These are phyloP conservation scores for Epistrophella euchroma DNA, from an alignment of 2,888 invertebrate species.

Conservation along the genomic window DNA sequence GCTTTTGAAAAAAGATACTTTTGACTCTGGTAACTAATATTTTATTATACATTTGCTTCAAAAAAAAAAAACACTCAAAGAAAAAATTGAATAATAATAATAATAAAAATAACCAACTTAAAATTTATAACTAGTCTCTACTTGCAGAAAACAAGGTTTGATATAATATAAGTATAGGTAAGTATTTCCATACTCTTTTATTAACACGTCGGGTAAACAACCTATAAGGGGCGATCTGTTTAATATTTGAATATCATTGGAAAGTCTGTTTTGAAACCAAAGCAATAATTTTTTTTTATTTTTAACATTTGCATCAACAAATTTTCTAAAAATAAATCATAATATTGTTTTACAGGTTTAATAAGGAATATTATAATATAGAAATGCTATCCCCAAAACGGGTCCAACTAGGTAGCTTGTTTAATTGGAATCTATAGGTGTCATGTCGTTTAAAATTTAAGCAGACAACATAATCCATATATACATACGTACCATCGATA, in stretches of 20 bases:
- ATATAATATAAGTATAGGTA: too few relatives aligned
- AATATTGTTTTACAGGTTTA: not conserved
- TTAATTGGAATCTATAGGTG: conserved; percentile 14
- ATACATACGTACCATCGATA: not conserved
- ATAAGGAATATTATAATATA: not conserved
- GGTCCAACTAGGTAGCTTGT: conserved; percentile 21
- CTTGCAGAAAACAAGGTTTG: not conserved
- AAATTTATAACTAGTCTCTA: not conserved
- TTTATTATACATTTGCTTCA: too few relatives aligned
- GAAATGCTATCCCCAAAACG: not conserved
- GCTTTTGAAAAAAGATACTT: too few relatives aligned
- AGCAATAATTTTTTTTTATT: not conserved
- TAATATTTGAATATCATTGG: not conserved
- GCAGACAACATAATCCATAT: conserved; percentile 22
- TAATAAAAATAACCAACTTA: too few relatives aligned
- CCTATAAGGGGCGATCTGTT: not conserved
- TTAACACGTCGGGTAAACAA: not conserved
- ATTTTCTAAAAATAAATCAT: conserved; percentile 3
- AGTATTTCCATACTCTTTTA: not conserved
- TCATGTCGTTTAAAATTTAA: conserved; percentile 13
- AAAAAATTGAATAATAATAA: too few relatives aligned
- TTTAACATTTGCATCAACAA: not conserved
- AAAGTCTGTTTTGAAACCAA: not conserved
- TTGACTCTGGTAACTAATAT: too few relatives aligned
- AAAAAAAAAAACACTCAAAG: too few relatives aligned